Evolutionary conservation across 1,140 invertebrate species (phyloP), one percentile per base, ranked within the genome.

Genomic region (Trinorchestia longiramus): DNA sequence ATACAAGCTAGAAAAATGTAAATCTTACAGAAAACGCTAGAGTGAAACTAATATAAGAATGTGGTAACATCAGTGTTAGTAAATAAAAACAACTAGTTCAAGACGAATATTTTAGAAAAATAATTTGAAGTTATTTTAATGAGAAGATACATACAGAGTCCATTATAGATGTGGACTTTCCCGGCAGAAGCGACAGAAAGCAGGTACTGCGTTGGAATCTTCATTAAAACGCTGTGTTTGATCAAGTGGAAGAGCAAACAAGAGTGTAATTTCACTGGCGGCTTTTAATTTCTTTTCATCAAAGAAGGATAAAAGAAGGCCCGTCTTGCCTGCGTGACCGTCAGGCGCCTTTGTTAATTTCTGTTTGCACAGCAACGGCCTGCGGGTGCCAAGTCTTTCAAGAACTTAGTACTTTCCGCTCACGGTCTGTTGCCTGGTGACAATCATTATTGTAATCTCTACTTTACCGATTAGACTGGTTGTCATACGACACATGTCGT

Each of bases 231-330:
- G 44, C 43, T 17, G 43, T 94, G 92, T 94, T 91, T 94, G 92
- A 94, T 94, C 44, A n/a, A n/a, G 44, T 94, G 92, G 92, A 94
- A 91, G 44, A 40, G 92, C 43, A 94, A 94, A 94, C 92, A 47
- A 8, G 43, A 43, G 44, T 45, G 92, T 94, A 94, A 94, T 94
- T 94, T 94, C 43, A 47, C 43, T 94, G 43, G 92, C 36, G 19
- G 44, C 41, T 94, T 94, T 45, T 19, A 45, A 44, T 42, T 47
- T 44, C 92, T 44, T 94, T 47, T 43, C 43, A 45, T 94, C 92
- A 94, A 90, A 90, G 41, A 28, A 94, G 40, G 92, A 94, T n/a
- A 94, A n/a, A 92, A 47, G 43, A 94, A 44, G 43, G 92, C 92
- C 40, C 43, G 4, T 94, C 43, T 94, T 94, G 36, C 92, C 44